A percentile compares a stretch with the other conserved stretches of the same genome.
Evolutionary conservation across 2,888 invertebrate species (phyloP).

Genomic region (Geophilus truncorum): DNA sequence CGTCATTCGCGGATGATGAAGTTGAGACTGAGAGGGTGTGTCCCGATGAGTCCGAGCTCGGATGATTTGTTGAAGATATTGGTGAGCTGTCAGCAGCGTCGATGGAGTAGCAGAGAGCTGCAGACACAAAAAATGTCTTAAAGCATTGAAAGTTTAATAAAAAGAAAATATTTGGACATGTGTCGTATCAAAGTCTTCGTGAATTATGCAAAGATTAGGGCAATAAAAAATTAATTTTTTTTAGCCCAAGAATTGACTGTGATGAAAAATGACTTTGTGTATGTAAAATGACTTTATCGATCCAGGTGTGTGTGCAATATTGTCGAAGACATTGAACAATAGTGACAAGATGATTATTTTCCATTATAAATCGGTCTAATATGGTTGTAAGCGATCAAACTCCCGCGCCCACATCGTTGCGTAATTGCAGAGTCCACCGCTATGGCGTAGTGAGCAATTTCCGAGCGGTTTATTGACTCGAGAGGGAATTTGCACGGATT

Average conservation of each 20-base stretch:
- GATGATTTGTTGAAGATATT: neutral
- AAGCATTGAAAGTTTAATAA: neutral
- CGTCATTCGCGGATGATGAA: neutral
- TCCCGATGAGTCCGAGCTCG: neutral
- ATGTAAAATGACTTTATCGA: no score
- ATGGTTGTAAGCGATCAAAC: neutral
- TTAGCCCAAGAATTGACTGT: no score
- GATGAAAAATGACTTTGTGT: no score
- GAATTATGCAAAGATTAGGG: no score
- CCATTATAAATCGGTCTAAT: neutral
- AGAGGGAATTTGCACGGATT: no score
- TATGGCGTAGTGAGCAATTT: neutral
- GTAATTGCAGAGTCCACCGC: neutral
- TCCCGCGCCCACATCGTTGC: neutral
- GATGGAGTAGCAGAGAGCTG: neutral
- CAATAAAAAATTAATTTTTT: no score
- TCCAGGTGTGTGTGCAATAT: no score
- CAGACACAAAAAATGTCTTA: neutral
- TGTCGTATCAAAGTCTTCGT: no score
- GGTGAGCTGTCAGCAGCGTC: neutral
- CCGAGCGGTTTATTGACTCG: neutral
- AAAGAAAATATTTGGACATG: neutral
- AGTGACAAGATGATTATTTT: neutral
- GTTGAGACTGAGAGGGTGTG: neutral
- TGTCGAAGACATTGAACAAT: neutral